These are phyloP conservation scores for Ricordea florida DNA, from an alignment of 92 coral and sea anemone species.

Conservation along the genomic window DNA sequence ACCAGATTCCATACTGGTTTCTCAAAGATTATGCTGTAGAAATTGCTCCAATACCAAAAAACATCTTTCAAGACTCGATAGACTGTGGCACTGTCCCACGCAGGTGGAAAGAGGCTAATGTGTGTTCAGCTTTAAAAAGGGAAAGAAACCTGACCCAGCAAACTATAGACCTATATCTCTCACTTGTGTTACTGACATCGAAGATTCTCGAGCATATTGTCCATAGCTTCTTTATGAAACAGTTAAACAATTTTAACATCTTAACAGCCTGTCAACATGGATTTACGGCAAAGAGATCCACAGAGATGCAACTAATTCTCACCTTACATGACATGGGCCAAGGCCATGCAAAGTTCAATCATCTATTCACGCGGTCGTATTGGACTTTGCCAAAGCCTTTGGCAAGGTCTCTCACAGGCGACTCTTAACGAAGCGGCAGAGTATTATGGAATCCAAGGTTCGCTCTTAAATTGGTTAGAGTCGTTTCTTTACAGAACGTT, in stretches of 20 bases:
- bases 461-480: conserved; percentile 27
- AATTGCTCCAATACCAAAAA: not conserved
- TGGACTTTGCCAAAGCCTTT: conserved; percentile 39
- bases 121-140: conserved; percentile 10
- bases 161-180: conserved; percentile 42
- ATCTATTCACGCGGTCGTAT: conserved; percentile 16
- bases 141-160: conserved; percentile 25
- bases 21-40: too few species aligned
- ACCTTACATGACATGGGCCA: conserved; percentile 32
- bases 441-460: not conserved
- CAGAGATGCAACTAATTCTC: conserved; percentile 18
- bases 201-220: conserved; percentile 44
- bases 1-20: too few species aligned
- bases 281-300: conserved; percentile 31
- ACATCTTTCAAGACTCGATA: conserved; percentile 24
- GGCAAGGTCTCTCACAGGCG: conserved; percentile 35
- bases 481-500: conserved; percentile 19
- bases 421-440: conserved; percentile 29
- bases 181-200: conserved; percentile 34
- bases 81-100: conserved; percentile 12
- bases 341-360: too few species aligned
- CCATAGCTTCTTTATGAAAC: conserved; percentile 38
- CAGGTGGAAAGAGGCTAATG: conserved; percentile 19
- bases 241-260: not conserved
- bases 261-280: conserved; percentile 25